These are phyloP conservation scores for Psix sp. DNA, from an alignment of 1,140 invertebrate species.

Conservation along the genomic window DNA sequence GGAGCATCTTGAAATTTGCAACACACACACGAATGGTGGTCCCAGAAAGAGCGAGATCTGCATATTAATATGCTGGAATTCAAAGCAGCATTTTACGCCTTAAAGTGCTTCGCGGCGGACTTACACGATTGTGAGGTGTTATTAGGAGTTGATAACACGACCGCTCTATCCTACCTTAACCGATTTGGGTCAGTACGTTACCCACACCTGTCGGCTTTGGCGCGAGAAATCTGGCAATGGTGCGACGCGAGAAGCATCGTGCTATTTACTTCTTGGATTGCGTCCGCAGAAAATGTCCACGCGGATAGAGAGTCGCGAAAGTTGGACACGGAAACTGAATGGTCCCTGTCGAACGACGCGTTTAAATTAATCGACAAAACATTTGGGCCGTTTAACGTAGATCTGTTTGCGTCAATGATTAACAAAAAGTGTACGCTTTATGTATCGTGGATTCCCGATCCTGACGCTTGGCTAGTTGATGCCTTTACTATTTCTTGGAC, in stretches of 20 bases:
- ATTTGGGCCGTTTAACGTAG: slow-evolving; percentile 49
- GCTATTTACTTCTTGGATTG: slow-evolving; percentile 67
- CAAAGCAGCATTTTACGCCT: slow-evolving; percentile 14
- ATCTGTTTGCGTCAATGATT: slow-evolving; percentile 51
- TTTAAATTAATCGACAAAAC: slow-evolving; percentile 41
- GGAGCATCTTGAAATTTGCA: slow-evolving; percentile 6
- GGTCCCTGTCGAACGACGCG: slow-evolving; percentile 10
- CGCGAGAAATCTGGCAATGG: slow-evolving; percentile 25
- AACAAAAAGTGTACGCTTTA: slow-evolving; percentile 53
- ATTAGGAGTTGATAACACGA: slow-evolving; percentile 60
- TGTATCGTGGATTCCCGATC: slow-evolving; percentile 52
- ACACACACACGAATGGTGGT: slow-evolving; percentile 10
- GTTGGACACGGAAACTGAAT: slow-evolving; percentile 52
- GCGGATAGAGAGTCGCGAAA: slow-evolving; percentile 52
- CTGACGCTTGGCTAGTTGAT: slow-evolving; percentile 35
- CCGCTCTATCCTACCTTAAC: slow-evolving; percentile 56
- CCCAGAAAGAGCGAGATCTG: slow-evolving; percentile 5
- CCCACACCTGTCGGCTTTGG: slow-evolving; percentile 24
- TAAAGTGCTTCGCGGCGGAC: slow-evolving; percentile 30
- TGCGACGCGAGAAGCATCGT: slow-evolving; percentile 62
- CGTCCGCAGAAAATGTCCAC: slow-evolving; percentile 58
- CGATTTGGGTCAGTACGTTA: slow-evolving; percentile 52
- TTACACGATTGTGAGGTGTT: slow-evolving; percentile 51
- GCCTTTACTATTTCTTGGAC: slow-evolving; percentile 47
- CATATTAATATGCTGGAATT: slow-evolving; percentile 32